These are phyloP conservation scores for Rhynchotus rufescens DNA, from an alignment of 2,797 vertebrate genomes.

Conservation along the genomic window DNA sequence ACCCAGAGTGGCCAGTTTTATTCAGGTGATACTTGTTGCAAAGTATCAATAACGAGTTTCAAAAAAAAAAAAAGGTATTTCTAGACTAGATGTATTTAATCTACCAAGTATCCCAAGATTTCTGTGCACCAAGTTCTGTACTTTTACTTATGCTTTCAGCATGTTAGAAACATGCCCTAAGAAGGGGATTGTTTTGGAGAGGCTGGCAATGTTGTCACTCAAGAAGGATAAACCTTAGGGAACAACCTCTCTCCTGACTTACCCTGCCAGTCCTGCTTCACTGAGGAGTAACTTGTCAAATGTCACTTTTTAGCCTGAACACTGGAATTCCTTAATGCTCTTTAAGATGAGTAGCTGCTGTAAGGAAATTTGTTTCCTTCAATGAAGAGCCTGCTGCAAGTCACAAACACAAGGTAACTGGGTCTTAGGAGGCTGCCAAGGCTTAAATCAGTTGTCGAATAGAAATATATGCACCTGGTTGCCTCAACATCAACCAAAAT, in stretches of 20 bases:
- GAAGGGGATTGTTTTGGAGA: background rate
- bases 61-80: background rate
- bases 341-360: conserved; percentile 9
- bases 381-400: conserved; percentile 9
- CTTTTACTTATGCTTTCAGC: background rate
- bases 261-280: conserved; percentile 27
- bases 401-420: conserved; percentile 5
- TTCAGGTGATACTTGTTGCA: background rate
- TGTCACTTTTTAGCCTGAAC: conserved; percentile 29
- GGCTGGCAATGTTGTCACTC: background rate
- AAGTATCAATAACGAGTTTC: too few relatives aligned
- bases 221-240: background rate
- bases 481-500: background rate
- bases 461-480: background rate
- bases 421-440: background rate
- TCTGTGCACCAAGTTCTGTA: background rate
- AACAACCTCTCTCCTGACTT: background rate
- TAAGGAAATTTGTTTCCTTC: conserved; percentile 23
- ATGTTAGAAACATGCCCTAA: background rate
- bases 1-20: background rate
- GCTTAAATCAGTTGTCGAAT: background rate
- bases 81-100: background rate
- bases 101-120: background rate
- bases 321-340: conserved; percentile 23
- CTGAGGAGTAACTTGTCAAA: conserved; percentile 40